Evolutionary conservation across 2,113 vertebrate species (phyloP), one percentile per base, ranked within the genome.

Genomic region (Cairina moschata): DNA sequence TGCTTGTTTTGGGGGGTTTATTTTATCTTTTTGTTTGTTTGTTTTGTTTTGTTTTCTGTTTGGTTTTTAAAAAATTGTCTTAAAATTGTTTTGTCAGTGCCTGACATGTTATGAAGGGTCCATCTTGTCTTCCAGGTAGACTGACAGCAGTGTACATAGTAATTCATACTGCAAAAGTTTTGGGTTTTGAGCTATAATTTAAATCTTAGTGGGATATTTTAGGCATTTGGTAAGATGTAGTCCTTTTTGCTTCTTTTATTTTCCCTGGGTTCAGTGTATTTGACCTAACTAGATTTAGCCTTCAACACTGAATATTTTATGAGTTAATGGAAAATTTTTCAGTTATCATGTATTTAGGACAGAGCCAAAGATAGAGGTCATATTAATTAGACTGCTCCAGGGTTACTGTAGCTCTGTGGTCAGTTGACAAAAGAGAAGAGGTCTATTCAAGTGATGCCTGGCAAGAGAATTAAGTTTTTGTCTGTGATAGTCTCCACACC

Each of bases 341-440:
- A 87, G 63, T 95, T 94, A 77, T 54, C 81, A 91, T 93, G 91
- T 86, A 96, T 97, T 96, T 85, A 95, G 94, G 91, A 96, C 96
- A 95, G 55, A 91, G 78, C 14, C 93, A 93, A 88, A 93, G 87
- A 96, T 90, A 93, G 87, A 96, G 90, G 93, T 96, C 94, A 95
- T 90, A 73, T 75, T 95, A 97, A 97, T 97, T 93, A 94, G 80
- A 95, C 78, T 95, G 96, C 95, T 95, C 91, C 95, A 95, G 94
- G 95, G 94, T 91, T 92, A 95, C 90, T 87, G 54, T 92, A 93
- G 82, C 90, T 91, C 40, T 5, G 3, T 59, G 84, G 95, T 85
- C 93, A 95, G 71, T 95, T 90, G 75, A 92, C 87, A 94, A 94
- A 56, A 85, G 54, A 20, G 54, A 97, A 82, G 62, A 95, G 72